Evolutionary conservation across 2,113 vertebrate species (phyloP).

Genomic region (Gymnobelideus leadbeateri): DNA sequence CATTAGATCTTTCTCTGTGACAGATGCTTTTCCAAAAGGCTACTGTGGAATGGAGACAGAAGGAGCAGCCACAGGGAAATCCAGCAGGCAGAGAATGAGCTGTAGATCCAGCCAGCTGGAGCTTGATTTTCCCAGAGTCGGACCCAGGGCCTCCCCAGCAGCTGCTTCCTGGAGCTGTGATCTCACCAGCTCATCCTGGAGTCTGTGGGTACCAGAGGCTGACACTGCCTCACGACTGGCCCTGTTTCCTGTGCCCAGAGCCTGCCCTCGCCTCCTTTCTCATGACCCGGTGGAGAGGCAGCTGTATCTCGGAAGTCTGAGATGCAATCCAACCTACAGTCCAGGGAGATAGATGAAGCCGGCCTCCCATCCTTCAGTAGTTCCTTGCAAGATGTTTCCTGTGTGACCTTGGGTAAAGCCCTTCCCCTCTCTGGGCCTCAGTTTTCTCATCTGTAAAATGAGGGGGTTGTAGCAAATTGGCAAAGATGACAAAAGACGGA

Average conservation of each 20-base stretch:
- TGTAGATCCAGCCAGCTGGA: conserved; percentile 72
- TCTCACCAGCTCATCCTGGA: conserved; percentile 84
- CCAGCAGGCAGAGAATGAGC: conserved; percentile 24
- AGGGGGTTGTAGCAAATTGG: not conserved
- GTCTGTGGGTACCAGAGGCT: conserved; percentile 73
- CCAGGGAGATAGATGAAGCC: conserved; percentile 11
- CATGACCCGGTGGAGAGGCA: conserved; percentile 76
- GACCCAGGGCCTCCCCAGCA: conserved; percentile 77
- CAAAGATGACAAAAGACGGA: not conserved
- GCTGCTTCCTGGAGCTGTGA: conserved; percentile 87
- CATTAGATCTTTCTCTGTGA: not conserved
- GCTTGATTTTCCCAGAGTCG: conserved; percentile 80
- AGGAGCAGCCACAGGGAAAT: conserved; percentile 1
- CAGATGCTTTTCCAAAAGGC: not conserved
- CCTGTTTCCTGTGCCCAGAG: conserved; percentile 77
- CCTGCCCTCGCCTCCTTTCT: conserved; percentile 77
- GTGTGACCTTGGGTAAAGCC: not conserved
- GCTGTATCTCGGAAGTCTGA: conserved; percentile 66
- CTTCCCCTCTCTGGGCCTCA: not conserved
- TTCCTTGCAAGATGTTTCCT: conserved; percentile 1
- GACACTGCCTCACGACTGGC: conserved; percentile 71
- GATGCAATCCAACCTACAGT: conserved; percentile 30
- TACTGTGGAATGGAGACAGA: not conserved
- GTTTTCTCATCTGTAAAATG: conserved; percentile 3
- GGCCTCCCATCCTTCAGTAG: not conserved